Conservation (phyloP, 2,113 vertebrate species). For the Dasyornis broadbenti region DNA sequence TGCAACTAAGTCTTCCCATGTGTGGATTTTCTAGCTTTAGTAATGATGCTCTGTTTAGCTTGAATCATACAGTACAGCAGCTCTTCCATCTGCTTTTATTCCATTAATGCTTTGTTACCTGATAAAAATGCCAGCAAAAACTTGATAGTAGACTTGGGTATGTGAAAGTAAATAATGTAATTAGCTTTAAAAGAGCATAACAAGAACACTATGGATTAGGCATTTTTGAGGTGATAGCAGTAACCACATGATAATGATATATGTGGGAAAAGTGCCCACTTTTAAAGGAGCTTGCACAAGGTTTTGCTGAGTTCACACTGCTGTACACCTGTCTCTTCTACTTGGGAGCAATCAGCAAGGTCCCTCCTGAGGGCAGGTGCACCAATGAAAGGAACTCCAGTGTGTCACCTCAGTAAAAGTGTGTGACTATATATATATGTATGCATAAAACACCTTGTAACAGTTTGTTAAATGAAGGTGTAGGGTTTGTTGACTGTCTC, state of each 20-base stretch:
- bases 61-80: neutral
- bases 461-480: neutral
- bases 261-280: neutral
- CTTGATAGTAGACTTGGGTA: neutral
- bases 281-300: neutral
- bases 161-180: neutral
- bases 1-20: neutral
- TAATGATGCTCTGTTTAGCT: neutral
- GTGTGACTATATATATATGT: neutral
- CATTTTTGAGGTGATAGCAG: neutral
- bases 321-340: neutral
- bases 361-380: neutral
- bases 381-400: neutral
- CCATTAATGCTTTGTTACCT: neutral
- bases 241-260: neutral
- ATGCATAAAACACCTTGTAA: neutral
- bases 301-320: neutral
- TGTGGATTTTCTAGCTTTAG: neutral
- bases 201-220: neutral
- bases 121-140: neutral
- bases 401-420: neutral
- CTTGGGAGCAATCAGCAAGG: neutral
- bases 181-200: neutral
- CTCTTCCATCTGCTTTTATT: neutral
- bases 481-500: neutral